Evolutionary conservation across 2,113 vertebrate species (phyloP).

Genomic region (Phodopus roborovskii): DNA sequence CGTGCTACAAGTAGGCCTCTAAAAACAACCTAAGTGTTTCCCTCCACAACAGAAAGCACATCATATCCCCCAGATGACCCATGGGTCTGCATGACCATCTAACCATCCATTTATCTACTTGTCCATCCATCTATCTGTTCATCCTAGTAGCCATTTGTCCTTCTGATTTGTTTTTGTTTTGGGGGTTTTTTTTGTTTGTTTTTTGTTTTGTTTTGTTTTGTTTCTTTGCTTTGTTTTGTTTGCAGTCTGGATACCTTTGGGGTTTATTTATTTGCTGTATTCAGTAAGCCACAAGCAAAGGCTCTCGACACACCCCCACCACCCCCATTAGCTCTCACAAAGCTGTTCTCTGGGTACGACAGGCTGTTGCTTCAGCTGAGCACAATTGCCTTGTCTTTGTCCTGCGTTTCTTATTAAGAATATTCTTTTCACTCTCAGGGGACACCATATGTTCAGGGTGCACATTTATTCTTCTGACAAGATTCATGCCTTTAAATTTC

Average conservation of each 20-base stretch:
- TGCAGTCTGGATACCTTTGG: not conserved
- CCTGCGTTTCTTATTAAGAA: not conserved
- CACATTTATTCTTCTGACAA: not conserved
- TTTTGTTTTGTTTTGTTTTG: not conserved
- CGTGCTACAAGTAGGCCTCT: constrained; percentile 3
- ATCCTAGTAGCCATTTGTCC: not conserved
- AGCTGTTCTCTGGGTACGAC: not conserved
- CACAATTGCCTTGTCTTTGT: not conserved
- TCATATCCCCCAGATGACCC: not conserved
- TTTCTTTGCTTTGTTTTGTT: not conserved
- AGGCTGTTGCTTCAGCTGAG: not conserved
- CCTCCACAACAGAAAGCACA: not conserved
- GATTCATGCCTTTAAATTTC: not conserved
- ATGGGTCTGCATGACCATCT: not conserved
- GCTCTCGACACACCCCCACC: not conserved
- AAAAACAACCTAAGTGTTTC: constrained; percentile 14
- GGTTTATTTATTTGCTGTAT: not conserved
- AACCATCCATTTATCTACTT: not conserved
- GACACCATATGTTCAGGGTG: not conserved
- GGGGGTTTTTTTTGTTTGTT: not conserved
- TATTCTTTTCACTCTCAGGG: not conserved
- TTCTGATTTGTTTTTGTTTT: not conserved
- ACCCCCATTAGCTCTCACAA: not conserved
- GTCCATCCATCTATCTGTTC: not conserved
- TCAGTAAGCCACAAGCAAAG: not conserved